Base-by-base conservation (phyloP, 1,140 invertebrate species). In the Aphelenchoides fujianensis region DNA sequence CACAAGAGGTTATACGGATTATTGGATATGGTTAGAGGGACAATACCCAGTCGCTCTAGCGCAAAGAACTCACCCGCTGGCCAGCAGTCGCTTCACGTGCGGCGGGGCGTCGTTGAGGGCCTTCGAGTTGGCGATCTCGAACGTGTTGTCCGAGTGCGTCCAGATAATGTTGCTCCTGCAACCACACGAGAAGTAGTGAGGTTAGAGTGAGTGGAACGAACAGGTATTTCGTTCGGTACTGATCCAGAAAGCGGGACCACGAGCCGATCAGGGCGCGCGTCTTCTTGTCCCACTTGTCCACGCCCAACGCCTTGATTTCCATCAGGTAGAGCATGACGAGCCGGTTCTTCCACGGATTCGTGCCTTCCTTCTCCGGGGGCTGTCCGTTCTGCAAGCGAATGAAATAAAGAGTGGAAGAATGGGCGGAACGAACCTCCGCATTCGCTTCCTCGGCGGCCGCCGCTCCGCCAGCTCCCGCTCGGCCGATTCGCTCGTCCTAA, bases 251-350 rank as follows among this genome's bases (percentile, higher is more conserved):
- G 12, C 66, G 61, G 19, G 68, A 69, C 79, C 79, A 80, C 16
- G 72, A 79, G 31, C 73, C 79, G 30, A 80, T 41, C 23, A 80
- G 32, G 48, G 72, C 72, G 28, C 79, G 27, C n/a, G 72, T 74
- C 53, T 80, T 82, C 28, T 82, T 71, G 66, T 77, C 81, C n/a
- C 23, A 68, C 68, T 72, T 79, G 66, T 81, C 78, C n/a, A 81
- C 28, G 27, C 78, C 78, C 32, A 55, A 68, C 28, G 78, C 78
- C 59, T 72, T 72, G 27, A 80, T 74, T 70, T 79, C 78, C 28
- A 81, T 35, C 23, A 79, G 62, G 52, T 74, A 79, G 69, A 70
- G 82, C 37, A 84, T 79, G 1, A 82, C 32, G n/a, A 82, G 73
- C 31, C 80, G 71, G 0, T 52, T 57, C 52, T 84, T 73, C 80